A percentile compares a stretch with the other conserved stretches of the same genome.
phyloP scores from a whole-genome alignment of 1,140 invertebrate genomes.

The Monomorium pharaonis region DNA sequence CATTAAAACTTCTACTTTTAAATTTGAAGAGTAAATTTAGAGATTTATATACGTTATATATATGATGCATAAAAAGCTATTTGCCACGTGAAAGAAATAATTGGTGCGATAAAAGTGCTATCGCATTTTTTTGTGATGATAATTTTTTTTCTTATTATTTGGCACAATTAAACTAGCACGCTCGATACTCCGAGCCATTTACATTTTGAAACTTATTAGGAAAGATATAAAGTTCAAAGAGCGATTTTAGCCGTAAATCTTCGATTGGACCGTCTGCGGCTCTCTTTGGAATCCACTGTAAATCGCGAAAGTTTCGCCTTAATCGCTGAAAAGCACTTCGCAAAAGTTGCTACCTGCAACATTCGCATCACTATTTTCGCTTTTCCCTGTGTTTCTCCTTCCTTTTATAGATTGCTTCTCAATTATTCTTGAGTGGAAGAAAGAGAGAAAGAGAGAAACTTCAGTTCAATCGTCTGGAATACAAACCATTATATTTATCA shows the following conservation, averaged over 20 bases:
- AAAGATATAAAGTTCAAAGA: constrained; percentile 71
- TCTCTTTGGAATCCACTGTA: constrained; percentile 68
- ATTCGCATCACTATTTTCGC: constrained; percentile 41
- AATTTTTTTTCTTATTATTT: constrained; percentile 1
- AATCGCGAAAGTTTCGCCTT: constrained; percentile 71
- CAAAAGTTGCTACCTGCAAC: constrained; percentile 65
- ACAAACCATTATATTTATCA: constrained; percentile 4
- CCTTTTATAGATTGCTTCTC: constrained; percentile 24
- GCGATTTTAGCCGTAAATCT: constrained; percentile 70
- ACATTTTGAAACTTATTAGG: constrained; percentile 59
- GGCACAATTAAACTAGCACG: neutral
- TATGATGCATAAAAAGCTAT: neutral
- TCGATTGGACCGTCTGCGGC: constrained; percentile 67
- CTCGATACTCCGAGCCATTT: constrained; percentile 47
- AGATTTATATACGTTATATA: too few species aligned
- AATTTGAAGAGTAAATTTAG: neutral
- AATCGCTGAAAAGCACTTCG: constrained; percentile 72
- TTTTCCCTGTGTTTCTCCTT: neutral
- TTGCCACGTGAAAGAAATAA: neutral
- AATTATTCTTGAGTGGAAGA: constrained; percentile 52
- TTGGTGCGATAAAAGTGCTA: neutral
- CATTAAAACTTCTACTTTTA: neutral
- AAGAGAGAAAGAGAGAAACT: too few species aligned
- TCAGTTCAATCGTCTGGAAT: neutral
- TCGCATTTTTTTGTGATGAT: neutral